Evolutionary conservation across 2,888 invertebrate species (phyloP), one percentile per base, ranked within the genome.

Genomic region (Serrognathus titanus): DNA sequence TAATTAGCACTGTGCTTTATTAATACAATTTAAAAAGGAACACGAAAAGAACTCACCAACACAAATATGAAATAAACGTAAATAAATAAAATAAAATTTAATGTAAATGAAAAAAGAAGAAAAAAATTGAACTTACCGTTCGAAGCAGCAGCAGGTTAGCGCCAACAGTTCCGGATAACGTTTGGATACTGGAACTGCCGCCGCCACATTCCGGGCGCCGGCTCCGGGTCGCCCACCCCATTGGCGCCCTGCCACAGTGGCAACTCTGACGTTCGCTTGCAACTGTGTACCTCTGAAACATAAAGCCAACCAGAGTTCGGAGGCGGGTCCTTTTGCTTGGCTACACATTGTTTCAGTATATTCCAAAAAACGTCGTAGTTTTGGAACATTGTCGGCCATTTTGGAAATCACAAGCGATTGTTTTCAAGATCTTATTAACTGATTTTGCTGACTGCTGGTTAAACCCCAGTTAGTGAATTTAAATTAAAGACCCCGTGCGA

Each of bases 151-250:
- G 63, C 59, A 60, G 60, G 64, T 56, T 58, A 60, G 62, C 63
- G 58, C 60, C 57, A 61, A 59, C 66, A 69, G 71, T 65, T 71
- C 70, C 71, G 71, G 70, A 66, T 65, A 60, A 66, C 69, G 74
- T 78, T 77, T 78, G 79, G 76, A 72, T 76, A 75, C 70, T 66
- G 67, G 64, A 66, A 60, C 64, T 57, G 63, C 63, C 76, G 77
- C 80, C 79, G 79, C 79, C 80, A 80, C 75, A 78, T 76, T 80
- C 75, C 78, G 77, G 79, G 80, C 79, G 81, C 80, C 82, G 81
- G 78, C 75, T 76, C 70, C 78, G 71, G 78, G 77, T 76, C 80
- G 75, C 75, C 79, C 57, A 66, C 66, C 64, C 70, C 69, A 76
- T 79, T 79, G 80, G 78, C 77, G 75, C 78, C 77, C 76, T 76